phyloP scores from a whole-genome alignment of 2,797 vertebrate genomes.

The Trachops cirrhosus region DNA sequence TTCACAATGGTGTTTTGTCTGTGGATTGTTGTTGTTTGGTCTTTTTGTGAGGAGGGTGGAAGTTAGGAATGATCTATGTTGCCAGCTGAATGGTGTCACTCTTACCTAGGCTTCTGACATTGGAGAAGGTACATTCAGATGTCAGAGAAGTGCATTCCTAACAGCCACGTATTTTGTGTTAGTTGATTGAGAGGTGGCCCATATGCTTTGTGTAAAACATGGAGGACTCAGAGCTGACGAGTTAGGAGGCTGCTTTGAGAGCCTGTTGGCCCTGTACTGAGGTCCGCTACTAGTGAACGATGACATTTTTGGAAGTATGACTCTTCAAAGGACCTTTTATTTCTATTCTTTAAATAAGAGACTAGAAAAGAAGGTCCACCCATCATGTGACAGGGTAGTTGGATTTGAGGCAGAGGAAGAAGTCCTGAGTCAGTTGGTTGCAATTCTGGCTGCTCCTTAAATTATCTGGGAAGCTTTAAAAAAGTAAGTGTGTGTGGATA shows the following conservation, averaged over 20 bases:
- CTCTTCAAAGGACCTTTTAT: not conserved
- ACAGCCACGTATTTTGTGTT: not conserved
- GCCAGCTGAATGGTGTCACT: not conserved
- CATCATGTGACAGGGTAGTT: not conserved
- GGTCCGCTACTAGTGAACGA: not conserved
- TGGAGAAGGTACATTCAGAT: not conserved
- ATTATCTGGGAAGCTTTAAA: not conserved
- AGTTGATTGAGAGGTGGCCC: not conserved
- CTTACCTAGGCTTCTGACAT: not conserved
- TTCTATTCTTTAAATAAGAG: slow-evolving; percentile 8
- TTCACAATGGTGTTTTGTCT: not conserved
- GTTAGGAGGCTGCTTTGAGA: not conserved
- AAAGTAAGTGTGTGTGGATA: not conserved
- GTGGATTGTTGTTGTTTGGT: not conserved
- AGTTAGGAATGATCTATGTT: not conserved
- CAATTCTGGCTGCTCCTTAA: not conserved
- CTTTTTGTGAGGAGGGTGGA: not conserved
- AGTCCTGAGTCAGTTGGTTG: not conserved
- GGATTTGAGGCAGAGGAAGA: not conserved
- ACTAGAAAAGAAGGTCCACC: not conserved
- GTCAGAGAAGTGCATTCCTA: not conserved
- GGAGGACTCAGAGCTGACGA: not conserved
- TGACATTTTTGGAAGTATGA: not conserved
- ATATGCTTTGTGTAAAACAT: not conserved
- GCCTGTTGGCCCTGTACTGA: not conserved